Conservation (phyloP, 1,140 invertebrate species). For the Aleiodes sp. region DNA sequence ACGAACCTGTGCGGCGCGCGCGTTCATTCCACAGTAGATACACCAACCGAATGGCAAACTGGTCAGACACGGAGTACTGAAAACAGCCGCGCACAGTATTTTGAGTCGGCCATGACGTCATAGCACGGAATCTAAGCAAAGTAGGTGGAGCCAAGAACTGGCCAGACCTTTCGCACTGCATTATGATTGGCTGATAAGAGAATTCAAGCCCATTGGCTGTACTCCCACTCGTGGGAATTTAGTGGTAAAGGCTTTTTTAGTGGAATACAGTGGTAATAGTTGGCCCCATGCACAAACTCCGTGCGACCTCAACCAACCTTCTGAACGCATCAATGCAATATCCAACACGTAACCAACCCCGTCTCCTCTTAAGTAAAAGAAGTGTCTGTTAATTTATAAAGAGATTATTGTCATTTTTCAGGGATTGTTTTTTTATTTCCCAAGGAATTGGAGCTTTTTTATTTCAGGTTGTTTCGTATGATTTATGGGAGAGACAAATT, state of each 20-base stretch:
- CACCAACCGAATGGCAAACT: constrained; percentile 56
- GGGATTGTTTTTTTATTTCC: background rate
- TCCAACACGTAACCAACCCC: background rate
- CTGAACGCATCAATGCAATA: constrained; percentile 30
- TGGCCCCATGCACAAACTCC: no score
- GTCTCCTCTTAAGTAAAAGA: constrained; percentile 3
- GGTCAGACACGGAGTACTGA: constrained; percentile 43
- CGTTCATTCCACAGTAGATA: constrained; percentile 43
- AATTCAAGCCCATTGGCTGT: constrained; percentile 50
- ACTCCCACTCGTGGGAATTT: constrained; percentile 21
- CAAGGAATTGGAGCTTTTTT: background rate
- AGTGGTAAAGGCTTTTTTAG: no score
- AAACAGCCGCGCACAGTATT: background rate
- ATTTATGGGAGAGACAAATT: no score
- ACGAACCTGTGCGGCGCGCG: constrained; percentile 27
- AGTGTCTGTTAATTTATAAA: constrained; percentile 60
- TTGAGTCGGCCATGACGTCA: constrained; percentile 46
- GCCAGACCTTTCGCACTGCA: constrained; percentile 43
- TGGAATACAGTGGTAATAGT: no score
- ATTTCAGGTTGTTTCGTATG: no score
- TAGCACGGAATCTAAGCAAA: background rate
- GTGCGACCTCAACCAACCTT: no score
- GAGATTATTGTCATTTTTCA: constrained; percentile 60
- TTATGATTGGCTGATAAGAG: constrained; percentile 44
- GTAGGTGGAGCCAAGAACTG: constrained; percentile 44